These are phyloP conservation scores for Aporophyla nigra DNA, from an alignment of 2,888 invertebrate genomes.

Conservation along the genomic window DNA sequence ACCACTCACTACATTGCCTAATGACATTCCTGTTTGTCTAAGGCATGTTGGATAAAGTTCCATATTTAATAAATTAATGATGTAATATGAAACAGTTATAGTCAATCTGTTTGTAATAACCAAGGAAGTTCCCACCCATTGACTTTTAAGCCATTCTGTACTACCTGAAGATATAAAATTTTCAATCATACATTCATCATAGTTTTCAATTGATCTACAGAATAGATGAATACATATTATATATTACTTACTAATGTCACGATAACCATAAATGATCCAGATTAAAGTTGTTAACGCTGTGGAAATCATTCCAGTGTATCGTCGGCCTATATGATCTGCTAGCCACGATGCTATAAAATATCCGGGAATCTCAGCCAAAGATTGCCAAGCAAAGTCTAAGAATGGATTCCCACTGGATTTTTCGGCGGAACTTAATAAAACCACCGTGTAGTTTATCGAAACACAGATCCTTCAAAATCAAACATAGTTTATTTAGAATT, in stretches of 20 bases:
- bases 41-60: constrained; percentile 93
- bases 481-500: neutral
- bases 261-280: constrained; percentile 72
- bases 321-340: constrained; percentile 77
- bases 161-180: constrained; percentile 55
- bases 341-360: constrained; percentile 90
- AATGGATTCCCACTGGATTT: constrained; percentile 92
- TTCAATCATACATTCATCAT: neutral
- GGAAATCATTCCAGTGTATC: constrained; percentile 74
- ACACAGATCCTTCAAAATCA: constrained; percentile 84
- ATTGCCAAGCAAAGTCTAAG: constrained; percentile 92
- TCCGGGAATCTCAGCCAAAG: constrained; percentile 92
- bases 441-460: constrained; percentile 87
- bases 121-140: constrained; percentile 80
- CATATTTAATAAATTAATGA: constrained; percentile 91
- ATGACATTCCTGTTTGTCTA: constrained; percentile 92
- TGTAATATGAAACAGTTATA: constrained; percentile 90
- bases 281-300: constrained; percentile 68
- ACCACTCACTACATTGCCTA: constrained; percentile 91
- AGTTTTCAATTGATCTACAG: neutral
- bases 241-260: constrained; percentile 61
- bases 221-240: neutral
- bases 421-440: constrained; percentile 87
- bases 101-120: constrained; percentile 88
- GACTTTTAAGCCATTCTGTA: constrained; percentile 67